Percentiles rank a stretch among this genome's conserved stretches.
These are phyloP conservation scores for Doris montereyensis DNA, from an alignment of 2,888 invertebrate genomes.

Conservation along the genomic window DNA sequence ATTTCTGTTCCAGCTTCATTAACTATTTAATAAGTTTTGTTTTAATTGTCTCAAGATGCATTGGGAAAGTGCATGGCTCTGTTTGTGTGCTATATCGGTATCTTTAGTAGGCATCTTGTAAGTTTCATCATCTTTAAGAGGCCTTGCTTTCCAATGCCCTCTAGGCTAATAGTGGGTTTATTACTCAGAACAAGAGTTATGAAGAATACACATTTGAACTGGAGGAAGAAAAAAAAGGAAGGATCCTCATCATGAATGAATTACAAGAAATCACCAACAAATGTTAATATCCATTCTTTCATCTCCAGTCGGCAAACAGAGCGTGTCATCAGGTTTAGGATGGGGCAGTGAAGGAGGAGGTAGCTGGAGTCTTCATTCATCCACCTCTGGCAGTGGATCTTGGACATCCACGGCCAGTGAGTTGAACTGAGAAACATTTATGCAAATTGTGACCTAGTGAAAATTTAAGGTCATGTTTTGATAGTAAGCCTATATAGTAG, in stretches of 20 bases:
- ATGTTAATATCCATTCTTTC: background rate
- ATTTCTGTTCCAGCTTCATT: no score
- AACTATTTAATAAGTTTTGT: no score
- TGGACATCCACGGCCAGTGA: slow-evolving; percentile 43
- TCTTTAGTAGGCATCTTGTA: no score
- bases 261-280: no score
- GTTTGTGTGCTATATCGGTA: no score
- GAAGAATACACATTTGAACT: background rate
- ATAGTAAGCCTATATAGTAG: no score
- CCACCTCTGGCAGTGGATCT: slow-evolving; percentile 41
- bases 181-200: background rate
- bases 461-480: no score
- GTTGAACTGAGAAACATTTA: background rate
- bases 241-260: no score
- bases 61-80: slow-evolving; percentile 25
- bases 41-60: slow-evolving; percentile 34
- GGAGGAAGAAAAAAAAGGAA: no score
- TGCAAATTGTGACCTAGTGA: background rate
- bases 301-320: slow-evolving; percentile 41
- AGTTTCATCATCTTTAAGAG: background rate
- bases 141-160: slow-evolving; percentile 34
- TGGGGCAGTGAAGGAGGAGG: slow-evolving; percentile 40
- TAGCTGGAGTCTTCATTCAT: slow-evolving; percentile 35
- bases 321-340: slow-evolving; percentile 38
- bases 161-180: background rate